Evolutionary conservation across 2,113 vertebrate genomes (phyloP).

Genomic region (Tetraodon nigroviridis): DNA sequence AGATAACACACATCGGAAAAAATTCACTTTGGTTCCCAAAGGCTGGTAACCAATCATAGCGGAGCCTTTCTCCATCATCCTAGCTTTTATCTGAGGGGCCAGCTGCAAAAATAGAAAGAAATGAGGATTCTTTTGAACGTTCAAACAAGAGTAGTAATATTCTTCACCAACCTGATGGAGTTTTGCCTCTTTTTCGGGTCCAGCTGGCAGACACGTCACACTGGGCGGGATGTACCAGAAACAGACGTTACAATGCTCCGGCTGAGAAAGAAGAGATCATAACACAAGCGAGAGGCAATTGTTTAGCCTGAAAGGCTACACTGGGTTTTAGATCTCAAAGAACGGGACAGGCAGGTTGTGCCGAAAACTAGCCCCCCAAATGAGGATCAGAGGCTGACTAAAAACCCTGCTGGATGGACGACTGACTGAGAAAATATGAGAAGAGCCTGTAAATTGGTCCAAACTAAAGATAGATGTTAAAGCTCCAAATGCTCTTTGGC

Average conservation of each 20-base stretch:
- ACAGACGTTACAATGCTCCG: conserved; percentile 69
- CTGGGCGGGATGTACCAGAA: conserved; percentile 72
- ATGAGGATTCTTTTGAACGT: not conserved
- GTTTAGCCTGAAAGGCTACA: no score
- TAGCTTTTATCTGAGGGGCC: conserved; percentile 70
- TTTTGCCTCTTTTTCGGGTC: conserved; percentile 48
- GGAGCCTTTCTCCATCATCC: conserved; percentile 66
- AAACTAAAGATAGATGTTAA: no score
- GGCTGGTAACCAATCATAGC: conserved; percentile 68
- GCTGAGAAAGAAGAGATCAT: conserved; percentile 46
- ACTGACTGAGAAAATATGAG: no score
- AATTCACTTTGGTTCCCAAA: conserved; percentile 61
- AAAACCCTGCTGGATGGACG: no score
- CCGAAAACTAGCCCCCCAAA: no score
- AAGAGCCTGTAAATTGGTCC: no score
- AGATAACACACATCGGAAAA: conserved; percentile 74
- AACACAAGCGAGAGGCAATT: no score
- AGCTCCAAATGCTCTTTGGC: no score
- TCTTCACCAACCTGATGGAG: conserved; percentile 59
- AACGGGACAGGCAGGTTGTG: no score
- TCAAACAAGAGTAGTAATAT: not conserved
- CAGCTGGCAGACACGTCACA: conserved; percentile 47
- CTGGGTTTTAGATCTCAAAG: no score
- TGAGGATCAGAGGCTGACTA: no score
- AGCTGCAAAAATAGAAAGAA: conserved; percentile 49